These are phyloP conservation scores for Diprion similis DNA, from an alignment of 1,140 invertebrate genomes.

Conservation along the genomic window DNA sequence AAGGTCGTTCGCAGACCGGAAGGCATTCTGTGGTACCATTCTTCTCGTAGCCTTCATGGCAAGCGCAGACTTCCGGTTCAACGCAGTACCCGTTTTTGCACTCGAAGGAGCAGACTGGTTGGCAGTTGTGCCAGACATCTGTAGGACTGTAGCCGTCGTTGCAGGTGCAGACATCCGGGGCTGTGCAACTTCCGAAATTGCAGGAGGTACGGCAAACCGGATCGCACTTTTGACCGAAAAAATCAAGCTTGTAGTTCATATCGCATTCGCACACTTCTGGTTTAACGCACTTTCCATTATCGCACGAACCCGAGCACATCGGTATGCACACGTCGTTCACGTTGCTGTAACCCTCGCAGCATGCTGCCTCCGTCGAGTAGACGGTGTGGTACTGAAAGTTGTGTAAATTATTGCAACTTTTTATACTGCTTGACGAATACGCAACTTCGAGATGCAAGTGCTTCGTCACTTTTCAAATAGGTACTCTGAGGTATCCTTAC, in stretches of 20 bases:
- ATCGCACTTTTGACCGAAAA: conserved; percentile 46
- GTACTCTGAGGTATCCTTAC: conserved; percentile 29
- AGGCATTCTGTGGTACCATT: conserved; percentile 41
- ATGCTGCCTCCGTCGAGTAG: conserved; percentile 45
- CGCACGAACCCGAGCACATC: conserved; percentile 55
- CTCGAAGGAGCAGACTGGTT: conserved; percentile 22
- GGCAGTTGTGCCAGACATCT: conserved; percentile 14
- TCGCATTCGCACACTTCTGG: conserved; percentile 56
- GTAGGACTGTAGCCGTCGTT: conserved; percentile 24
- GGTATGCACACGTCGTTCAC: conserved; percentile 63
- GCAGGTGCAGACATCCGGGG: conserved; percentile 41
- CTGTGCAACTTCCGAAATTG: conserved; percentile 38
- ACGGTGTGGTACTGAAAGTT: conserved; percentile 27
- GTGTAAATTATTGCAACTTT: conserved; percentile 18
- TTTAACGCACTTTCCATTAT: conserved; percentile 53
- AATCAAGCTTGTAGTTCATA: conserved; percentile 31
- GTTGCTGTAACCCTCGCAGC: conserved; percentile 69
- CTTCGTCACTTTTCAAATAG: too few species aligned
- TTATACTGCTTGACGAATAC: neutral
- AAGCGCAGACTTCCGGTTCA: conserved; percentile 56
- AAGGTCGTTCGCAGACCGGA: conserved; percentile 45
- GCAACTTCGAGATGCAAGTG: neutral
- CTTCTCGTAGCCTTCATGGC: conserved; percentile 50
- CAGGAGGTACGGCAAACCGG: conserved; percentile 51
- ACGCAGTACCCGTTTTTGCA: conserved; percentile 32